Conservation (phyloP, 2,113 vertebrate genomes). For the Circaetus cinerascens region DNA sequence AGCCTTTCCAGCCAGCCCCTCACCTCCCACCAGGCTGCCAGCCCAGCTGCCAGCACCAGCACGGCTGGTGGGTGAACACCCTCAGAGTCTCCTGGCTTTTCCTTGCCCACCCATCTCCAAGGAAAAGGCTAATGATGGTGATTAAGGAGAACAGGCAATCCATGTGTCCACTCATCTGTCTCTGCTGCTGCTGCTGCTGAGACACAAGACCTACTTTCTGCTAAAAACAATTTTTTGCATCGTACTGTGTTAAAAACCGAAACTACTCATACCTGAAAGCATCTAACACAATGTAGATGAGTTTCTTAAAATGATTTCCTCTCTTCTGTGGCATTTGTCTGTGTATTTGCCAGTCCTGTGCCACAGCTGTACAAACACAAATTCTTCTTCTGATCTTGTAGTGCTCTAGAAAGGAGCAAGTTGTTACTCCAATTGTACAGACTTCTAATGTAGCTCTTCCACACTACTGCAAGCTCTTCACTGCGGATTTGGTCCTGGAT, state of each 20-base stretch:
- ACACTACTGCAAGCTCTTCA: background rate
- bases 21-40: background rate
- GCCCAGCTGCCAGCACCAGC: background rate
- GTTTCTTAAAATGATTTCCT: background rate
- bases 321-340: background rate
- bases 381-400: background rate
- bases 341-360: background rate
- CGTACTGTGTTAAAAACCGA: background rate
- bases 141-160: background rate
- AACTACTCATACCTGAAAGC: background rate
- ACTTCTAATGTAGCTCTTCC: background rate
- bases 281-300: background rate
- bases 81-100: background rate
- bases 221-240: background rate
- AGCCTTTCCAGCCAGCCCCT: background rate
- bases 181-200: background rate
- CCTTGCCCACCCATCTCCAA: background rate
- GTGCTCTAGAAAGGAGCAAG: background rate
- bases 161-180: background rate
- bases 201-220: background rate
- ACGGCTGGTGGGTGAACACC: rapidly evolving
- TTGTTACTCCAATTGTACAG: background rate
- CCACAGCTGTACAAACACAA: background rate
- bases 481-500: background rate
- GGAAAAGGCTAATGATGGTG: background rate